These are phyloP conservation scores for Gallinago paraguaiae DNA, from an alignment of 2,113 vertebrate species.

Conservation along the genomic window DNA sequence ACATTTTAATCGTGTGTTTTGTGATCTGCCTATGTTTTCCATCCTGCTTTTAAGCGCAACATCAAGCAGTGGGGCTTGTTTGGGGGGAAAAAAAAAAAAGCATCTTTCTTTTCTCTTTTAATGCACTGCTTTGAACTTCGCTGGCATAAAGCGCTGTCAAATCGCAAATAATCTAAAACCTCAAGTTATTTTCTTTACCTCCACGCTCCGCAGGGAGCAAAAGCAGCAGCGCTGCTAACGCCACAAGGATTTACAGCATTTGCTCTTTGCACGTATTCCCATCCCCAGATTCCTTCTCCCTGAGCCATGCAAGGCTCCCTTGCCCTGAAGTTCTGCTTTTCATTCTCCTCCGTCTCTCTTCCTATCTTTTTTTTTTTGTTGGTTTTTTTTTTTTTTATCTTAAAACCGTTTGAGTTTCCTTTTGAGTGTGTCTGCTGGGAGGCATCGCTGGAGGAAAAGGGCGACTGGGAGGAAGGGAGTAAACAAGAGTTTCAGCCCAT, in stretches of 20 bases:
- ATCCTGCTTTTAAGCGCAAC: neutral
- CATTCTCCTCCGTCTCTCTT: neutral
- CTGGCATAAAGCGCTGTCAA: neutral
- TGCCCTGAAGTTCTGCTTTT: neutral
- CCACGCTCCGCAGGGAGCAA: neutral
- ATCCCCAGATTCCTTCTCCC: neutral
- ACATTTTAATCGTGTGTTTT: neutral
- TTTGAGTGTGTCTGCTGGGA: neutral
- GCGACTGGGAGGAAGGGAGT: neutral
- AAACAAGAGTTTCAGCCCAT: slow-evolving; percentile 75
- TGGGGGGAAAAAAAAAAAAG: neutral
- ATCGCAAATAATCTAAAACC: slow-evolving; percentile 2
- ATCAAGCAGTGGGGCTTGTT: neutral
- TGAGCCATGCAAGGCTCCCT: neutral
- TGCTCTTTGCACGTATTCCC: neutral
- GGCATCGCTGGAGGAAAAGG: neutral
- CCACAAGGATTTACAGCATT: neutral
- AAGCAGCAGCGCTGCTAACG: neutral
- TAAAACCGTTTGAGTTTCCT: neutral
- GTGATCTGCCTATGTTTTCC: neutral
- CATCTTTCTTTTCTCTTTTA: slow-evolving; percentile 6
- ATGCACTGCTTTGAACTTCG: slow-evolving; percentile 9
- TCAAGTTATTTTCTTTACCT: slow-evolving; percentile 43
- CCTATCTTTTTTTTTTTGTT: neutral
- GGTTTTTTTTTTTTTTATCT: slow-evolving; percentile 1